phyloP scores from a whole-genome alignment of 2,113 vertebrate species.

The Melanocharis versteri region DNA sequence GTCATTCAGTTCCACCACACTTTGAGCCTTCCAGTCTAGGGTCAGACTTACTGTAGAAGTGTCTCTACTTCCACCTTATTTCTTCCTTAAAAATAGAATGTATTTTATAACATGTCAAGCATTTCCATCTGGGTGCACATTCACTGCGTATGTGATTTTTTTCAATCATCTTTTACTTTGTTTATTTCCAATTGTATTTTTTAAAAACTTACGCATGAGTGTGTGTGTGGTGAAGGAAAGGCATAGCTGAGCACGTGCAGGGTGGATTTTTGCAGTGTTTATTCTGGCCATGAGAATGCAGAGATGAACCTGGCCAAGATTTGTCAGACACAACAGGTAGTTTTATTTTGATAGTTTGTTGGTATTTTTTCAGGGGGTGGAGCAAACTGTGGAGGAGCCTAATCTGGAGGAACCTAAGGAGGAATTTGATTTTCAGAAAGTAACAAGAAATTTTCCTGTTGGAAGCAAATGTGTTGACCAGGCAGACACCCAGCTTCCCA shows the following conservation, averaged over 20 bases:
- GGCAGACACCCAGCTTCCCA: not conserved
- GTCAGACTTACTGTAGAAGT: not conserved
- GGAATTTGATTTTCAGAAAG: not conserved
- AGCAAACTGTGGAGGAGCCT: not conserved
- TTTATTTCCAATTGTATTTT: not conserved
- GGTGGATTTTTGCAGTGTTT: not conserved
- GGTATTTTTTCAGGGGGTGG: not conserved
- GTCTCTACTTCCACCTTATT: not conserved
- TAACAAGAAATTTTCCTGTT: not conserved
- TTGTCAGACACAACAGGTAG: not conserved
- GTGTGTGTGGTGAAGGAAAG: not conserved
- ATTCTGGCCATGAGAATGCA: not conserved
- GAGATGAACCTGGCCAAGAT: not conserved
- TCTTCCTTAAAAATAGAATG: not conserved
- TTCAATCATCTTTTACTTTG: not conserved
- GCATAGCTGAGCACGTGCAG: not conserved
- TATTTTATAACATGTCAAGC: not conserved
- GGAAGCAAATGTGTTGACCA: not conserved
- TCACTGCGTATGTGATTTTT: not conserved
- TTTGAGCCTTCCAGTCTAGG: not conserved
- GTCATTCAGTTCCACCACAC: not conserved
- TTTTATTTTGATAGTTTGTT: not conserved
- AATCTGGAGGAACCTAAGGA: not conserved
- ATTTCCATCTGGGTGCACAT: not conserved
- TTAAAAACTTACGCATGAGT: accelerated